Evolutionary conservation across 2,113 vertebrate genomes (phyloP), one percentile per base, ranked within the genome.

Genomic region (Platichthys stellatus): DNA sequence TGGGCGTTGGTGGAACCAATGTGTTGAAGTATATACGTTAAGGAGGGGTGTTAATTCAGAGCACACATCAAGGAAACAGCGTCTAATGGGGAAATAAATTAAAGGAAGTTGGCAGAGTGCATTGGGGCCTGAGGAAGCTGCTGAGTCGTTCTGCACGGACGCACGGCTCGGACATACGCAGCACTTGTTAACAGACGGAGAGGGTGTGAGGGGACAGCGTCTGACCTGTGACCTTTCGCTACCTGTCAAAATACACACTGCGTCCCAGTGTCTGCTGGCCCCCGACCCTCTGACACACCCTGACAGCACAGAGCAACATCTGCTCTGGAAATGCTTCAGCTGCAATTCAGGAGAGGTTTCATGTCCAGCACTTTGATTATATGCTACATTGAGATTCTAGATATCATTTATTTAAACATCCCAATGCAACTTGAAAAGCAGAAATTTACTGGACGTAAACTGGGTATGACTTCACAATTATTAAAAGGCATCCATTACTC

Each of bases 51-150:
- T 43, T 57, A 38, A 40, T 79, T n/a, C 14, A 51, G 38, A 69
- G 60, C 47, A 67, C 24, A 75, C 58, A 54, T 71, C 10, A 49
- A 86, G 87, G 69, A 87, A 75, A 69, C 62, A 0, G 12, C 15
- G 43, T 47, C 28, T 56, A 35, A 9, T 54, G 65, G 76, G 88
- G 90, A 88, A 89, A 86, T 79, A 14, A 6, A 56, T 77, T 45
- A 62, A 83, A 75, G 88, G 88, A 90, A 91, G 83, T 87, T 70
- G 69, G 31, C 63, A 38, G 43, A 68, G 47, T 72, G 80, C 38
- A 77, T 10, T 74, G 68, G 63, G 63, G 61, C 62, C 67, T 76
- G 87, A 84, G 89, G 91, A 93, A 93, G 77, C 81, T 76, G 24
- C 49, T 70, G 75, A 78, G 83, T 81, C 12, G 49, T 77, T 82